Evolutionary conservation across 2,888 invertebrate species (phyloP).

Genomic region (Parelbella ahira): DNA sequence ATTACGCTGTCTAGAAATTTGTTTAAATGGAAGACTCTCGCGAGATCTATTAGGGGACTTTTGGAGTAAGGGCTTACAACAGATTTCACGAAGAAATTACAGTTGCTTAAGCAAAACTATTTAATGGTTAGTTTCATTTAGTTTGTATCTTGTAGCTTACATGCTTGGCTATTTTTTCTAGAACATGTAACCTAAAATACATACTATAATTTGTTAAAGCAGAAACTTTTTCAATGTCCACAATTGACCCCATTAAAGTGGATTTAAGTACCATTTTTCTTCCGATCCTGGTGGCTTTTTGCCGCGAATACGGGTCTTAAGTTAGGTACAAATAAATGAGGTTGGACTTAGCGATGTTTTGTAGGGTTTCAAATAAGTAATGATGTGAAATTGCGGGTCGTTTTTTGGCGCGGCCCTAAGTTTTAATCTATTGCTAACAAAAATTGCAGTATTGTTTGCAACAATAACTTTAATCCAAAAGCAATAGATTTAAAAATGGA

Average conservation of each 20-base stretch:
- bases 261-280: constrained; percentile 21
- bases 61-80: constrained; percentile 1
- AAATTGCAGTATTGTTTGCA: too few relatives aligned
- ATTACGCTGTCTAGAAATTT: constrained; percentile 14
- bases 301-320: constrained; percentile 16
- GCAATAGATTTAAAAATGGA: too few relatives aligned
- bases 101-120: constrained; percentile 1
- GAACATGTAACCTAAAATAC: too few relatives aligned
- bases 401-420: too few relatives aligned
- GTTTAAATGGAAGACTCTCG: constrained; percentile 14
- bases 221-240: too few relatives aligned
- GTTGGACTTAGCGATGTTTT: constrained; percentile 18
- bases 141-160: background rate
- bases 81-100: constrained; percentile 8
- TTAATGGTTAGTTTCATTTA: background rate
- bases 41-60: constrained; percentile 15
- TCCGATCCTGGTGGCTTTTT: constrained; percentile 12
- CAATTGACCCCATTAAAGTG: constrained; percentile 4
- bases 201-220: background rate
- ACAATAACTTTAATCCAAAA: too few relatives aligned
- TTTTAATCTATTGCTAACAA: too few relatives aligned
- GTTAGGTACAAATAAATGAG: constrained; percentile 21
- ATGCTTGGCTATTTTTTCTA: too few relatives aligned
- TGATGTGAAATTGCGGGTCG: constrained; percentile 7
- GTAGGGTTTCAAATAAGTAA: constrained; percentile 16